A percentile compares a stretch with the other conserved stretches of the same genome.
Conservation (phyloP, 2,113 vertebrate genomes). For the Procavia capensis region DNA sequence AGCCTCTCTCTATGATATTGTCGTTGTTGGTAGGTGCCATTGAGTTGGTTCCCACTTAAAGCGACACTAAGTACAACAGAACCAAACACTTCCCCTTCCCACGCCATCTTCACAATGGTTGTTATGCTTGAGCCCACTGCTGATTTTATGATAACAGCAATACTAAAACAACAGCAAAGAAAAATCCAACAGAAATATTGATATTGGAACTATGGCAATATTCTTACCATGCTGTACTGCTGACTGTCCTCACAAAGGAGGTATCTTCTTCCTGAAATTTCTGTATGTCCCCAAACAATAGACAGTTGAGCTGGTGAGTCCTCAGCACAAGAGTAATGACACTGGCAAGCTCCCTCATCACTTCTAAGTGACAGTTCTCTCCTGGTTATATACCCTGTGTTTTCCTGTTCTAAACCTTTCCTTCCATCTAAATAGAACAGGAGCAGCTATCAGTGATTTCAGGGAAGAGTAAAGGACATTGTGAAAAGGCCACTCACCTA, state of each 20-base stretch:
- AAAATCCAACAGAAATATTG: not conserved
- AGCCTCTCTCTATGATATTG: not conserved
- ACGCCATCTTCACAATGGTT: too few species aligned
- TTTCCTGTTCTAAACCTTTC: slow-evolving; percentile 5
- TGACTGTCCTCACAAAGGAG: not conserved
- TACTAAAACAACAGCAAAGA: slow-evolving; percentile 35
- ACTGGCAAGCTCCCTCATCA: not conserved
- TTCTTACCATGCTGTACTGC: not conserved
- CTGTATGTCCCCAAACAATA: not conserved
- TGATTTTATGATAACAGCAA: not conserved
- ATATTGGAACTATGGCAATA: not conserved
- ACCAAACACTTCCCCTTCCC: too few species aligned
- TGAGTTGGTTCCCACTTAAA: too few species aligned
- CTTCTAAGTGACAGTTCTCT: not conserved
- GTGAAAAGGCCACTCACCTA: not conserved
- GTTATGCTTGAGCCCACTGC: too few species aligned
- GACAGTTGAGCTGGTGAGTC: not conserved
- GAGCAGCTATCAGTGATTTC: not conserved
- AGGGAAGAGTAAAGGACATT: not conserved
- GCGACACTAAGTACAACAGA: too few species aligned
- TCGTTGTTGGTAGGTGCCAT: too few species aligned
- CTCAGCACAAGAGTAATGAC: not conserved
- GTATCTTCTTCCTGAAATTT: not conserved
- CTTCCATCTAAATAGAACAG: not conserved
- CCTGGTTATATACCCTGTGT: not conserved